Evolutionary conservation across 2,113 vertebrate species (phyloP).

Genomic region (Eudorcas thomsonii): DNA sequence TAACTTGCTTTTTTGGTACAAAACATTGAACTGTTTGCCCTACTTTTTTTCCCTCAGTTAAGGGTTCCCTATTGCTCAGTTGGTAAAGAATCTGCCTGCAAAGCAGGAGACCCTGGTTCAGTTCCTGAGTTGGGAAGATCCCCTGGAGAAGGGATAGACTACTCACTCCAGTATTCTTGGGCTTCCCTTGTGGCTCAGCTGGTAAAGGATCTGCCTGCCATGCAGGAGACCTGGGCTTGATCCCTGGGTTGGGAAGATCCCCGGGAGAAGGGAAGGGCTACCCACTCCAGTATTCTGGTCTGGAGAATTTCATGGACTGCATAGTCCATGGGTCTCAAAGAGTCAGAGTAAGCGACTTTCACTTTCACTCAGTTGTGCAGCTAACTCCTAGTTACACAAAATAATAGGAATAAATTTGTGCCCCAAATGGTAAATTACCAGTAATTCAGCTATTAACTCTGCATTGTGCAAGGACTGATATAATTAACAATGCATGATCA

Average conservation of each 20-base stretch:
- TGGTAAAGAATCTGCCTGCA: not conserved
- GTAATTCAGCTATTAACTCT: not conserved
- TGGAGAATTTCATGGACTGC: not conserved
- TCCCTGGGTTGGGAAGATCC: not conserved
- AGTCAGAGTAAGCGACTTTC: not conserved
- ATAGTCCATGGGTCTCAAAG: not conserved
- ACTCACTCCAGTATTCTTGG: not conserved
- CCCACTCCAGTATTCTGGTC: not conserved
- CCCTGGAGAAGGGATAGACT: not conserved
- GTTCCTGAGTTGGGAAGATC: not conserved
- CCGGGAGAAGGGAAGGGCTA: not conserved
- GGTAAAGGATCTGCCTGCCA: not conserved
- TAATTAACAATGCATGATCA: not conserved
- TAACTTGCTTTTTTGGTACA: conserved; percentile 43
- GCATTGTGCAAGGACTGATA: not conserved
- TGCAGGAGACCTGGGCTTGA: not conserved
- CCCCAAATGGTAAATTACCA: not conserved
- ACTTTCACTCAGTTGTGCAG: not conserved
- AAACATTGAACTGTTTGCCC: not conserved
- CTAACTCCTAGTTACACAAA: not conserved
- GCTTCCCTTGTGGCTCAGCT: not conserved
- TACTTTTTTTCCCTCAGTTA: not conserved
- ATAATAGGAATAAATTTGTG: not conserved
- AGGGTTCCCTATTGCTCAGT: not conserved
- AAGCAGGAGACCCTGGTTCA: not conserved